phyloP scores from a whole-genome alignment of 1,140 invertebrate genomes.

The Idris sp. region DNA sequence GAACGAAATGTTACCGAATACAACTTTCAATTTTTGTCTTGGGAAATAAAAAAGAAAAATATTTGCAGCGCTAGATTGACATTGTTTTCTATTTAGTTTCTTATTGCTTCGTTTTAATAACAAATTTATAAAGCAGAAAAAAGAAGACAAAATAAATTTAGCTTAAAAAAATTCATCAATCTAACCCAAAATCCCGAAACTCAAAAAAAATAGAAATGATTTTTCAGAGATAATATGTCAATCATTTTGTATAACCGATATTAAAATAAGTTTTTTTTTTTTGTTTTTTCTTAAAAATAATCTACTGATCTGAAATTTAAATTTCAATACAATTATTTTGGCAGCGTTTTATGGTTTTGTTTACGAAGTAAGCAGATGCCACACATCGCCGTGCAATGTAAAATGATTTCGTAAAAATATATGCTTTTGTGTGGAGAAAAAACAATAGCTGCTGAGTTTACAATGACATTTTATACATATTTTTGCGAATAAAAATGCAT shows the following conservation, averaged over 20 bases:
- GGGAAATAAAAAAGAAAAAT: constrained; percentile 11
- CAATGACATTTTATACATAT: constrained; percentile 16
- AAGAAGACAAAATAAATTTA: too few relatives aligned
- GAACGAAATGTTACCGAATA: constrained; percentile 31
- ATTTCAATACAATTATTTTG: constrained; percentile 16
- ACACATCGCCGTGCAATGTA: constrained; percentile 3
- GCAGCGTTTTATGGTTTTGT: constrained; percentile 8
- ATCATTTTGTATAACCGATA: too few relatives aligned
- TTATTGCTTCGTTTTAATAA: too few relatives aligned
- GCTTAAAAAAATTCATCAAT: too few relatives aligned
- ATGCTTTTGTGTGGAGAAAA: constrained; percentile 1
- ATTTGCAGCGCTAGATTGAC: constrained; percentile 11
- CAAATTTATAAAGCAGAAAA: too few relatives aligned
- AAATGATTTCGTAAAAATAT: constrained; percentile 23
- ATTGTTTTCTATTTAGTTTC: not conserved
- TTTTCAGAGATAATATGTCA: too few relatives aligned
- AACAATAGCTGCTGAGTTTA: constrained; percentile 16
- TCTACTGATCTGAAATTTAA: too few relatives aligned
- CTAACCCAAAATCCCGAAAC: too few relatives aligned
- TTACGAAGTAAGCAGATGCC: constrained; percentile 20
- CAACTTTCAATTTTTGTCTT: constrained; percentile 15
- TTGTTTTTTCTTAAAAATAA: too few relatives aligned
- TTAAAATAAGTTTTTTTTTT: too few relatives aligned
- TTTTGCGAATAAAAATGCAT: constrained; percentile 14
- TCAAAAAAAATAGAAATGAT: too few relatives aligned